Conservation (phyloP, 2,113 vertebrate genomes). For the Baryphthengus martii region DNA sequence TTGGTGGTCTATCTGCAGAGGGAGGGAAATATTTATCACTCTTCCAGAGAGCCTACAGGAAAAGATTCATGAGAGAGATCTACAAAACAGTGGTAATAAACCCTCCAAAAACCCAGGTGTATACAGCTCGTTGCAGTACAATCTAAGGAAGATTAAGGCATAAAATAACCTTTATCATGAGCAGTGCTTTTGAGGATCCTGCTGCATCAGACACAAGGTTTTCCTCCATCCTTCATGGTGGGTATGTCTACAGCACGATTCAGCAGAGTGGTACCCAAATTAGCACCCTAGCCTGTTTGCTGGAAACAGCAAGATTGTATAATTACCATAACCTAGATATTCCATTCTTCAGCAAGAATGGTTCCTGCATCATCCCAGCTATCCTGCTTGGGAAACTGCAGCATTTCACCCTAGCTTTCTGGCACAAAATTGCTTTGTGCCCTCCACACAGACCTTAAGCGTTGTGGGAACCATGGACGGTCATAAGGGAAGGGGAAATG, state of each 20-base stretch:
- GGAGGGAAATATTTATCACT: neutral
- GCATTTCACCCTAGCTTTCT: neutral
- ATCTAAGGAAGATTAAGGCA: neutral
- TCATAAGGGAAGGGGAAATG: neutral
- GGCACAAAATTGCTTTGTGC: neutral
- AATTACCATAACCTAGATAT: neutral
- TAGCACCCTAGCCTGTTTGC: neutral
- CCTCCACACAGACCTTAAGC: neutral
- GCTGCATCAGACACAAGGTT: neutral
- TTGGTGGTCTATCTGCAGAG: neutral
- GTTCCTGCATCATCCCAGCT: neutral
- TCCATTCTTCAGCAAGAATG: neutral
- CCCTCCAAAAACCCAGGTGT: neutral
- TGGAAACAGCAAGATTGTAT: neutral
- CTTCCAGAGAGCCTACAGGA: neutral
- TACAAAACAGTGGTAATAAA: neutral
- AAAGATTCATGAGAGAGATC: neutral
- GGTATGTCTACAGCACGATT: neutral
- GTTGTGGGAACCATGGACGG: neutral
- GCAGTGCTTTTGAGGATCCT: neutral
- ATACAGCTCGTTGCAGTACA: neutral
- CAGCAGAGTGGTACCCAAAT: neutral
- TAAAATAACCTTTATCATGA: neutral
- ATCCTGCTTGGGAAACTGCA: neutral
- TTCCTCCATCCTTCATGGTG: neutral